phyloP scores from a whole-genome alignment of 2,797 vertebrate genomes.

The Delichon dasypus region DNA sequence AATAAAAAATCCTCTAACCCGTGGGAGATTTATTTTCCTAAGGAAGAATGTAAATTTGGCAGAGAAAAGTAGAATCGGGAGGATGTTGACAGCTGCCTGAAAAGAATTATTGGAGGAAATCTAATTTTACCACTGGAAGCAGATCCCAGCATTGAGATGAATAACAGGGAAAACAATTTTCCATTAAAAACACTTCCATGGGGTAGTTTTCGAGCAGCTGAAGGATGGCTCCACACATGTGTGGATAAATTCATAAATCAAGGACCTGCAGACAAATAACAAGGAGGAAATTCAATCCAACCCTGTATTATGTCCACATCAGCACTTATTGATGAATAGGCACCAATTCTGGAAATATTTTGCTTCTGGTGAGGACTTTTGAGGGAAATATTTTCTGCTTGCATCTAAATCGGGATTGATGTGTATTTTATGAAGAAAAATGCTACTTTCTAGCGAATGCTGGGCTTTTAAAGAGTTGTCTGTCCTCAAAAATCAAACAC shows the following conservation, averaged over 20 bases:
- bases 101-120: conserved; percentile 1
- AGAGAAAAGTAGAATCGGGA: background rate
- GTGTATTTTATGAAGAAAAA: background rate
- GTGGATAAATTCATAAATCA: background rate
- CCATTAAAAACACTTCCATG: conserved; percentile 9
- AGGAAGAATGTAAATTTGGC: background rate
- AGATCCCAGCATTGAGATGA: background rate
- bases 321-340: background rate
- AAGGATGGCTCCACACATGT: background rate
- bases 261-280: background rate
- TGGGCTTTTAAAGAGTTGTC: background rate
- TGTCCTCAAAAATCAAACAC: background rate
- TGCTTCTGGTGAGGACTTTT: background rate
- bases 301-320: background rate
- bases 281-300: conserved; percentile 6
- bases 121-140: conserved; percentile 32
- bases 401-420: background rate
- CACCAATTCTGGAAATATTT: background rate
- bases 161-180: background rate
- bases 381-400: background rate
- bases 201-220: background rate
- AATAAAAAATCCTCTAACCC: background rate
- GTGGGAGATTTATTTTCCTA: conserved; percentile 28
- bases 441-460: background rate
- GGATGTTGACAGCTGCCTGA: conserved; percentile 18